Percentiles rank a stretch among this genome's conserved stretches.
Evolutionary conservation across 2,888 invertebrate genomes (phyloP).

Genomic region (Choreutis nemorana): DNA sequence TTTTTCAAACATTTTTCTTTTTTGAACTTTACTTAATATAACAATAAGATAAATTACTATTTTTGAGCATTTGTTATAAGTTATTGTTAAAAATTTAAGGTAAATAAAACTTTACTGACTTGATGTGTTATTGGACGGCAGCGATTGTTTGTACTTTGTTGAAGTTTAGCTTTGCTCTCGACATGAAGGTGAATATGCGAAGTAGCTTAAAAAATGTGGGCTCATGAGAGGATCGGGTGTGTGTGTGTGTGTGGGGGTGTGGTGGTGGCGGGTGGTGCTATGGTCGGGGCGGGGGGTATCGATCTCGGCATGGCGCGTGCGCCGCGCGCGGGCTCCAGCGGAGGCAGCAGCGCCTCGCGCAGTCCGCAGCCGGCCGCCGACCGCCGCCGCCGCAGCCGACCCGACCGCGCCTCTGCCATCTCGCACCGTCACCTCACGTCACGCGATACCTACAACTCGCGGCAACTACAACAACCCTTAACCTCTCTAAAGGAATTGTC

Average conservation of each 20-base stretch:
- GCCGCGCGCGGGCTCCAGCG: slow-evolving; percentile 33
- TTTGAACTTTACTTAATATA: too few species aligned
- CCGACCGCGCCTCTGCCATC: slow-evolving; percentile 17
- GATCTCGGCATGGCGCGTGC: slow-evolving; percentile 58
- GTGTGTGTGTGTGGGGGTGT: slow-evolving; percentile 25
- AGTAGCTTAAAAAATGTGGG: slow-evolving; percentile 27
- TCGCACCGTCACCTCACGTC: slow-evolving; percentile 16
- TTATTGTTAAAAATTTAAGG: not conserved
- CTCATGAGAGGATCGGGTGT: slow-evolving; percentile 14
- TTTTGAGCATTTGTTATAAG: too few species aligned
- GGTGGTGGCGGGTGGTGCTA: slow-evolving; percentile 28
- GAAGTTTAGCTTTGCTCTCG: slow-evolving; percentile 24
- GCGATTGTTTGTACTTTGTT: slow-evolving; percentile 16
- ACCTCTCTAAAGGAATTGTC: too few species aligned
- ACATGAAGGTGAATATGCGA: slow-evolving; percentile 18
- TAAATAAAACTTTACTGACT: slow-evolving; percentile 13
- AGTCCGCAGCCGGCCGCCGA: slow-evolving; percentile 57
- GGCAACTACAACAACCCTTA: slow-evolving; percentile 50
- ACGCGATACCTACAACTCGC: slow-evolving; percentile 38
- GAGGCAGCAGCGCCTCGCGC: slow-evolving; percentile 38
- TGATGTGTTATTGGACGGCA: slow-evolving; percentile 15
- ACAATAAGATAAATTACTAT: too few species aligned
- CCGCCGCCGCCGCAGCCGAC: slow-evolving; percentile 36
- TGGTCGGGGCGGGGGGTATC: slow-evolving; percentile 58
- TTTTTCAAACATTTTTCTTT: too few species aligned